Percentiles rank a stretch among this genome's conserved stretches.
These are phyloP conservation scores for Marmota flaviventris DNA, from an alignment of 2,113 vertebrate species.

Conservation along the genomic window DNA sequence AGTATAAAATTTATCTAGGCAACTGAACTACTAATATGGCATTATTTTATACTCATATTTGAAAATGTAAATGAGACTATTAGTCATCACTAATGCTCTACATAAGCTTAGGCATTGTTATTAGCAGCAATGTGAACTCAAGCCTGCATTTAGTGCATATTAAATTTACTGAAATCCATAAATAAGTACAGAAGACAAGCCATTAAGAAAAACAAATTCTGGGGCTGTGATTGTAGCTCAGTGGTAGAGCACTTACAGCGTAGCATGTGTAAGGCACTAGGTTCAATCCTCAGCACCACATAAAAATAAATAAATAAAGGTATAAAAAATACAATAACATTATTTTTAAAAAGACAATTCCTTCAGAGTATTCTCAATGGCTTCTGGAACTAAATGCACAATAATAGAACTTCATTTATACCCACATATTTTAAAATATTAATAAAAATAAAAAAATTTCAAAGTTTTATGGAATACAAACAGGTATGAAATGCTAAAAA, in stretches of 20 bases:
- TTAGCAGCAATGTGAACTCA: not conserved
- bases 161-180: slow-evolving; percentile 24
- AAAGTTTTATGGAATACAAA: not conserved
- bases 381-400: not conserved
- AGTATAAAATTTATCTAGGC: not conserved
- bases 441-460: not conserved
- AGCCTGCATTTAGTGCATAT: not conserved
- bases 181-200: not conserved
- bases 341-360: too few relatives aligned
- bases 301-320: too few relatives aligned
- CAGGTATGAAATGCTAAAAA: not conserved
- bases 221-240: too few relatives aligned
- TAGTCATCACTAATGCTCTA: not conserved
- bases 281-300: too few relatives aligned
- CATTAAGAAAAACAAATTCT: not conserved
- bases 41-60: not conserved
- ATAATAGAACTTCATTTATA: not conserved
- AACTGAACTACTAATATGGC: not conserved
- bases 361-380: not conserved
- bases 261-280: too few relatives aligned
- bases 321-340: too few relatives aligned
- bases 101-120: not conserved
- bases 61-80: not conserved
- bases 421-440: not conserved
- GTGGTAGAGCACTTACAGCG: too few relatives aligned